Base-by-base conservation (phyloP, 2,113 vertebrate species). In the Carassius auratus region DNA sequence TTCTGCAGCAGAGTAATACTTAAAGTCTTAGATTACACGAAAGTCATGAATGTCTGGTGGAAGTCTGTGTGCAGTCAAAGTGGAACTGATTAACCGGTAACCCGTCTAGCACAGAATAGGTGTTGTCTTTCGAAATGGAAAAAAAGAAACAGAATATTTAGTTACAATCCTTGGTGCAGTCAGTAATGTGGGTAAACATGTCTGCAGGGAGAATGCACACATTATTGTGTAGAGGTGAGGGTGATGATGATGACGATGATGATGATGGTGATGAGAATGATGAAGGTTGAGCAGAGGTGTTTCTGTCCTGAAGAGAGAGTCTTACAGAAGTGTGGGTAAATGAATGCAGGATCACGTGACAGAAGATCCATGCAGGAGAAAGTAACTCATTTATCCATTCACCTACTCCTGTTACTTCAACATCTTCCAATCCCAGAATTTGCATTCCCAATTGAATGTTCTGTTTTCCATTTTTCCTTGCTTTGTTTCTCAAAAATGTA, bases 31-130 rank as follows among this genome's bases (percentile, higher is more conserved):
- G 7, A 74, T 48, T 73, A 85, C 66, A 4, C 14, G 17, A 66
- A 50, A 82, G 71, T 76, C 42, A 66, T 59, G 45, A 61, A 38
- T 57, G 69, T 68, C 68, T 52, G 57, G 76, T 80, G 80, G 50
- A 86, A 79, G 87, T 85, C 68, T 81, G 17, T 48, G 57, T 75
- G 76, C 33, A 10, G 55, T 61, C 64, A 33, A 33, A 86, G 80
- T 80, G 23, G 57, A 80, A 68, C 80, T 36, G 75, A 88, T 84
- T 86, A 88, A 88, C 84, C 55, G 73, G 84, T 88, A 88, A 88
- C 85, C 84, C 4, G 71, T 68, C 73, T 83, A 66, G 69, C 50
- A 62, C 19, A 26, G 76, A 62, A 61, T 64, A 74, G 85, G 79
- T 86, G 50, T 71, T 87, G 62, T 85, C 84, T 88, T 85, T 88